Evolutionary conservation across 1,140 invertebrate species (phyloP).

Genomic region (Psix sp.): DNA sequence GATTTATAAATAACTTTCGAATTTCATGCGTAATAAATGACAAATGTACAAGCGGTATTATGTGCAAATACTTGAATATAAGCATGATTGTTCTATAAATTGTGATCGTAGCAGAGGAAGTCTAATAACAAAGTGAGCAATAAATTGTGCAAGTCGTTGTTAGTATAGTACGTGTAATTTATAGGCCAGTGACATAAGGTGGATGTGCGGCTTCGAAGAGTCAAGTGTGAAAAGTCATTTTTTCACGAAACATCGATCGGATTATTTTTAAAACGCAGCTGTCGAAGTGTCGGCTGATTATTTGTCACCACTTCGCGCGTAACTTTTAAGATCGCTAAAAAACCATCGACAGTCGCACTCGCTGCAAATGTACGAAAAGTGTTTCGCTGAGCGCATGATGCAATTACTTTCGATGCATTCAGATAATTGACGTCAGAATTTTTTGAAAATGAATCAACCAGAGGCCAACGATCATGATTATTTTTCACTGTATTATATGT

Average conservation of each 20-base stretch:
- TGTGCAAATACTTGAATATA: too few relatives aligned
- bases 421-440: constrained; percentile 45
- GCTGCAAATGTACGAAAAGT: constrained; percentile 25
- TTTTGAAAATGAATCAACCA: constrained; percentile 43
- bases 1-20: too few relatives aligned
- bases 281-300: constrained; percentile 34
- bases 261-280: constrained; percentile 30
- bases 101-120: constrained; percentile 18
- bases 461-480: constrained; percentile 49
- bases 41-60: constrained; percentile 13
- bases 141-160: constrained; percentile 30
- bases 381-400: constrained; percentile 21
- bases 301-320: constrained; percentile 27
- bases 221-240: constrained; percentile 21
- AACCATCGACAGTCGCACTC: constrained; percentile 34
- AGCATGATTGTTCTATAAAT: constrained; percentile 41
- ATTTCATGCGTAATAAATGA: too few relatives aligned
- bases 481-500: constrained; percentile 51
- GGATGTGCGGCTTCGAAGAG: constrained; percentile 3
- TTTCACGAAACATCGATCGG: constrained; percentile 25
- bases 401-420: constrained; percentile 51
- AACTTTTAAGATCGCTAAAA: constrained; percentile 54
- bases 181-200: constrained; percentile 10
- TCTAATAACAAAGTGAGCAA: constrained; percentile 36
- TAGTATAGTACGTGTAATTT: constrained; percentile 7